phyloP scores from a whole-genome alignment of 2,888 invertebrate species.

The Bugula neritina region DNA sequence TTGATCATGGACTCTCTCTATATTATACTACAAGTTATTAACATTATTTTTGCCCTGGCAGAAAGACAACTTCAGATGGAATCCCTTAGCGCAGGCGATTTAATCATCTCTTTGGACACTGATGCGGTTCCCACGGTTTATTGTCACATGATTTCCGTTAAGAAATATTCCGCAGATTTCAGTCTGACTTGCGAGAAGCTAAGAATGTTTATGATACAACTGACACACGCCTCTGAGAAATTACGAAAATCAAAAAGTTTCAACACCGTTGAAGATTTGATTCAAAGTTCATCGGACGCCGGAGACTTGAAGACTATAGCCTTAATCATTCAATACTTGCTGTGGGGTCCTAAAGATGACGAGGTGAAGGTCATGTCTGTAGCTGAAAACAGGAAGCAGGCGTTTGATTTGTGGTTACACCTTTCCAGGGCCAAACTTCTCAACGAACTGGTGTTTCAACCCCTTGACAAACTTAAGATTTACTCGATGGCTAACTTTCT shows the following conservation, averaged over 20 bases:
- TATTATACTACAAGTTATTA: constrained; percentile 20
- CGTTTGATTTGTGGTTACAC: constrained; percentile 13
- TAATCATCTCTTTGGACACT: neutral
- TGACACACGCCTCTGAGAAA: constrained; percentile 5
- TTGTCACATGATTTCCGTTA: constrained; percentile 25
- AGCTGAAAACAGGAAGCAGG: constrained; percentile 17
- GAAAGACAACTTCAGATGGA: constrained; percentile 10
- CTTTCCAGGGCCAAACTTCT: constrained; percentile 2
- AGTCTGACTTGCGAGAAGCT: constrained; percentile 12
- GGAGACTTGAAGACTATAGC: constrained; percentile 19
- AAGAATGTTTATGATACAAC: neutral
- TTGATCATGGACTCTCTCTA: constrained; percentile 12
- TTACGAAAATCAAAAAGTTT: neutral
- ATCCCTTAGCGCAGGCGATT: constrained; percentile 12
- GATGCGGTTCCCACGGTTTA: constrained; percentile 3
- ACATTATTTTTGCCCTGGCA: neutral
- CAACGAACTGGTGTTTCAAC: constrained; percentile 3
- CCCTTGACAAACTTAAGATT: constrained; percentile 2
- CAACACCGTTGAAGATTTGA: constrained; percentile 14
- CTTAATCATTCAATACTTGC: constrained; percentile 12
- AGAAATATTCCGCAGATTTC: neutral
- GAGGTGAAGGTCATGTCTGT: constrained; percentile 10
- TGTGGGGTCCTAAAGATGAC: constrained; percentile 22
- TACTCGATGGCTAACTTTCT: constrained; percentile 10
- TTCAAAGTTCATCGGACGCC: constrained; percentile 2